These are phyloP conservation scores for Achroia grisella DNA, from an alignment of 1,140 invertebrate genomes.

Conservation along the genomic window DNA sequence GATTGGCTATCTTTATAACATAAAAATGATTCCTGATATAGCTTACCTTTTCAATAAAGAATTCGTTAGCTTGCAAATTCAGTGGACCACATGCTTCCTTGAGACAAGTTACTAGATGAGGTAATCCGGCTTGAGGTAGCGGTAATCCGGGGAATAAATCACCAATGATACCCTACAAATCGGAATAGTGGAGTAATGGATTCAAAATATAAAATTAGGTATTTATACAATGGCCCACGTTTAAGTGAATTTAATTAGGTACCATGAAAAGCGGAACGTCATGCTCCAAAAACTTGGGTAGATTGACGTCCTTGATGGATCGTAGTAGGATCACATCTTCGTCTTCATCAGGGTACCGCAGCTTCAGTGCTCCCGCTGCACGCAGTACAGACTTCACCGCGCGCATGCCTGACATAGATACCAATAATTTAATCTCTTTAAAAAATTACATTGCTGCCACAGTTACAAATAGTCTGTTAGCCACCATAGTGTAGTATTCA, in stretches of 20 bases:
- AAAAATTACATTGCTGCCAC: too few species aligned
- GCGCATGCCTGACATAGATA: slow-evolving; percentile 78
- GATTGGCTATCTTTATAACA: too few species aligned
- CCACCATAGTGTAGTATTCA: too few species aligned
- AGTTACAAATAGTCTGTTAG: too few species aligned
- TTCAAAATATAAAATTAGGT: background rate
- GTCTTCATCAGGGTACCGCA: slow-evolving; percentile 89
- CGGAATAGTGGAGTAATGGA: too few species aligned
- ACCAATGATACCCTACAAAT: slow-evolving; percentile 87
- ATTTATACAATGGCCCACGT: too few species aligned
- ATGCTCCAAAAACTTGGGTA: slow-evolving; percentile 92
- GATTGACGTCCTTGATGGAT: slow-evolving; percentile 95
- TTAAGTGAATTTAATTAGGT: too few species aligned
- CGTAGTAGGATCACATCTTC: slow-evolving; percentile 88
- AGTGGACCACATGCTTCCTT: slow-evolving; percentile 80
- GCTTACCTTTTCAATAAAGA: slow-evolving; percentile 89
- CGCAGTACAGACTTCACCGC: slow-evolving; percentile 92
- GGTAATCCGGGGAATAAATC: slow-evolving; percentile 94
- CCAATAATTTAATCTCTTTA: background rate
- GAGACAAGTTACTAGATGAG: slow-evolving; percentile 74
- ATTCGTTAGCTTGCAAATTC: slow-evolving; percentile 88
- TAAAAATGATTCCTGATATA: too few species aligned
- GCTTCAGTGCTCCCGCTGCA: slow-evolving; percentile 91
- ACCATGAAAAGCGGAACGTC: slow-evolving; percentile 91
- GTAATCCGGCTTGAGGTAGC: slow-evolving; percentile 78